phyloP scores from a whole-genome alignment of 2,797 vertebrate genomes.

The Diceros bicornis region DNA sequence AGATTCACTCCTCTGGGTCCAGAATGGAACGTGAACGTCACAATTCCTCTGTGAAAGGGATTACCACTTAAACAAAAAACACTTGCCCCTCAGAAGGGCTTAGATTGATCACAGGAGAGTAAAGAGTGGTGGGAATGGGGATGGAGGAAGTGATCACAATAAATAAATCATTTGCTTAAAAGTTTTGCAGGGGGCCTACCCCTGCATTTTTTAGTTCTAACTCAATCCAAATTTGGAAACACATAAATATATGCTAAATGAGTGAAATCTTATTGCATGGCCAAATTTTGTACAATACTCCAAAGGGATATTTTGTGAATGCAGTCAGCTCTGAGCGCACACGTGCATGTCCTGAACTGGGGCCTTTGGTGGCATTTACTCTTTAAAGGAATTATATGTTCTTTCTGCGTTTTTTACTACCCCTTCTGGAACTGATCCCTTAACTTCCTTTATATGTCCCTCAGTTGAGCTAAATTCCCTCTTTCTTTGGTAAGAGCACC shows the following conservation, averaged over 20 bases:
- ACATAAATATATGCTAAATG: not conserved
- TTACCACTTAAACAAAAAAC: not conserved
- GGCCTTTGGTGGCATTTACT: slow-evolving; percentile 49
- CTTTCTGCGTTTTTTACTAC: slow-evolving; percentile 45
- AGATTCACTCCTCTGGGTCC: not conserved
- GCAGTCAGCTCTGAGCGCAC: not conserved
- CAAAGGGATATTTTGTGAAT: not conserved
- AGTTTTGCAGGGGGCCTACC: not conserved
- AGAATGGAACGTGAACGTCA: not conserved
- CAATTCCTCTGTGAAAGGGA: not conserved
- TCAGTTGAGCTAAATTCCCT: slow-evolving; percentile 55
- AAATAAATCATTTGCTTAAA: not conserved
- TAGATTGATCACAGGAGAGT: not conserved
- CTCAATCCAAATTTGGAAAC: slow-evolving; percentile 1
- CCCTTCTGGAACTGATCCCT: slow-evolving; percentile 39
- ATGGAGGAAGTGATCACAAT: not conserved
- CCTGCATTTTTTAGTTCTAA: not conserved
- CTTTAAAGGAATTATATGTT: slow-evolving; percentile 59
- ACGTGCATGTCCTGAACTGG: not conserved
- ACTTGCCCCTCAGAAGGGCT: not conserved
- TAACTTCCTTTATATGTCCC: slow-evolving; percentile 61
- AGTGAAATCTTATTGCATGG: not conserved
- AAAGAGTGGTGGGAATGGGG: not conserved
- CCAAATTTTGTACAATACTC: not conserved
- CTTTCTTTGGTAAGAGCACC: slow-evolving; percentile 66